Evolutionary conservation across 2,797 vertebrate species (phyloP).

Genomic region (Halcyon leucocephala): DNA sequence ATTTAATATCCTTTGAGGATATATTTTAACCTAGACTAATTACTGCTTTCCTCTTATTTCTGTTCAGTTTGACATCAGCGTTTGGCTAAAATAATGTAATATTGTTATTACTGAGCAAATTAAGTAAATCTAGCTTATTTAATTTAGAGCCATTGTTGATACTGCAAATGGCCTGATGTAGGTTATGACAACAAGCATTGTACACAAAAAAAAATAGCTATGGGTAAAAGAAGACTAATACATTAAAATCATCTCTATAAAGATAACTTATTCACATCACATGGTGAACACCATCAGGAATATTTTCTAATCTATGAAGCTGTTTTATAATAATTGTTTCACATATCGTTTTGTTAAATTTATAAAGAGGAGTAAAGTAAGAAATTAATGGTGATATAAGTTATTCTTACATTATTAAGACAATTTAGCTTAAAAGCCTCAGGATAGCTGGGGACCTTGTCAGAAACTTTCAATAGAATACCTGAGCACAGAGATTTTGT

Average conservation of each 20-base stretch:
- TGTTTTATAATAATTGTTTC: neutral
- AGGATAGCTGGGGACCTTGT: conserved; percentile 23
- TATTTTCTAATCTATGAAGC: neutral
- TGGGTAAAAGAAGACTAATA: neutral
- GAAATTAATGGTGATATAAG: neutral
- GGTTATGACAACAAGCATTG: neutral
- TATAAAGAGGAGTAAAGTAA: neutral
- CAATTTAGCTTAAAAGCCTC: neutral
- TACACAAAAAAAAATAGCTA: neutral
- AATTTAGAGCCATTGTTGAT: conserved; percentile 65
- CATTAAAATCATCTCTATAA: neutral
- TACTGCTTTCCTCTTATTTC: conserved; percentile 80
- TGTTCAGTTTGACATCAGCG: conserved; percentile 73
- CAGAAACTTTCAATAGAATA: conserved; percentile 38
- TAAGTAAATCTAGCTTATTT: conserved; percentile 66
- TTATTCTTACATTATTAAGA: conserved; percentile 25
- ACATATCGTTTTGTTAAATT: neutral
- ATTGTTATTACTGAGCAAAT: conserved; percentile 74
- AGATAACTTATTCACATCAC: neutral
- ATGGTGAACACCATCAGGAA: neutral
- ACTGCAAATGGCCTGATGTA: conserved; percentile 21
- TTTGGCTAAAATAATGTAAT: conserved; percentile 81
- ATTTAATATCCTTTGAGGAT: conserved; percentile 83
- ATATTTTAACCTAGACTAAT: conserved; percentile 84
- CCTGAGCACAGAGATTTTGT: conserved; percentile 38